phyloP scores from a whole-genome alignment of 2,797 vertebrate species.

The Myiotriccus ornatus region DNA sequence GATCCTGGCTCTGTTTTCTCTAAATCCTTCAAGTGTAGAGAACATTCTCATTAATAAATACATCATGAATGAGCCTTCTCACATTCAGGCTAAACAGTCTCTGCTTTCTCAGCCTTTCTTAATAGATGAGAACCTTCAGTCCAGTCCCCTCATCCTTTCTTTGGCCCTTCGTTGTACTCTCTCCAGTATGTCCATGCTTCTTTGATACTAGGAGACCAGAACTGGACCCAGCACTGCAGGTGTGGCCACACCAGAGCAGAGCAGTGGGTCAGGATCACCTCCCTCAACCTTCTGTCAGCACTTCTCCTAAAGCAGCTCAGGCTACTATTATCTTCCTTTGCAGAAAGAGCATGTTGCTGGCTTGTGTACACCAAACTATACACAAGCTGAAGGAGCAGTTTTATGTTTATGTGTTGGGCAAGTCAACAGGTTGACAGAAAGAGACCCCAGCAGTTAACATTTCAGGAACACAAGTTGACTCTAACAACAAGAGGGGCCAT shows the following conservation, averaged over 20 bases:
- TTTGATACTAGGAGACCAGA: background rate
- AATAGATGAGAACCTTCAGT: background rate
- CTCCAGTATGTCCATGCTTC: background rate
- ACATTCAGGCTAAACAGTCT: background rate
- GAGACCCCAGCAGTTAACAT: fast-evolving
- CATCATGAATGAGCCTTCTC: background rate
- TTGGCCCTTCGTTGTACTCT: background rate
- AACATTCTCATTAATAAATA: background rate
- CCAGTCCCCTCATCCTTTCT: background rate
- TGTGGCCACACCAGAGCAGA: background rate
- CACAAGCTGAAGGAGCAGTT: background rate
- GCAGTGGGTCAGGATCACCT: background rate
- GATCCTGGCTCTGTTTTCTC: background rate
- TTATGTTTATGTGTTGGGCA: background rate
- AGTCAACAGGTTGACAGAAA: background rate
- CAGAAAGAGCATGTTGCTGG: fast-evolving
- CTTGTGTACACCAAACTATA: background rate
- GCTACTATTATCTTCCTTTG: background rate
- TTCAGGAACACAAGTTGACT: background rate
- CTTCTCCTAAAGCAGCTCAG: background rate
- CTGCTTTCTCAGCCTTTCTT: background rate
- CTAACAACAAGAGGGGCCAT: background rate
- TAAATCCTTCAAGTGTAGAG: background rate
- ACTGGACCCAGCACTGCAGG: background rate
- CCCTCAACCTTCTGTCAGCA: background rate